Evolutionary conservation across 2,113 vertebrate species (phyloP).

Genomic region (Galemys pyrenaicus): DNA sequence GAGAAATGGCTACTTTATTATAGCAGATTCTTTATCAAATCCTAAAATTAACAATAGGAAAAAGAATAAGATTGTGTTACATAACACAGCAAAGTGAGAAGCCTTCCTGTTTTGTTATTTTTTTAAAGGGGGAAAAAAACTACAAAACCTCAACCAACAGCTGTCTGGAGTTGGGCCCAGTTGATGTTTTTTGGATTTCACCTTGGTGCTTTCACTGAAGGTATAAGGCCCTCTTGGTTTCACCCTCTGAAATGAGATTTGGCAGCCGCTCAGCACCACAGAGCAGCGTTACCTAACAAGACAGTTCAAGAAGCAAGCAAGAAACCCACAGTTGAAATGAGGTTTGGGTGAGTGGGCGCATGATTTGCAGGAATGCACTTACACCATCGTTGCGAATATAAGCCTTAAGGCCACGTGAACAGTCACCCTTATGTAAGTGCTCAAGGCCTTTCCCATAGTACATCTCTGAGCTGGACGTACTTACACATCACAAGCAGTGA

Average conservation of each 20-base stretch:
- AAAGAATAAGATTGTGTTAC: neutral
- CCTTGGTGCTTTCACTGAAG: constrained; percentile 11
- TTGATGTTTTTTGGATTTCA: neutral
- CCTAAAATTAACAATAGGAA: constrained; percentile 12
- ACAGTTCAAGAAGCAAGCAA: constrained; percentile 49
- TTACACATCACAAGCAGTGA: neutral
- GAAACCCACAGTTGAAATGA: constrained; percentile 45
- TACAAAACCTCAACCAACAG: neutral
- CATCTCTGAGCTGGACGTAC: neutral
- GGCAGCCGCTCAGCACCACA: constrained; percentile 44
- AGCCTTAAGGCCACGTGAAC: neutral
- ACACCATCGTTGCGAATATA: neutral
- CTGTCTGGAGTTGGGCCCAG: neutral
- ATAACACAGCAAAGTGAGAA: constrained; percentile 64
- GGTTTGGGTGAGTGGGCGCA: neutral
- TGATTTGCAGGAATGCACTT: neutral
- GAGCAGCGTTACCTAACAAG: constrained; percentile 64
- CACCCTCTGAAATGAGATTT: constrained; percentile 38
- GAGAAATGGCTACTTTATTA: neutral
- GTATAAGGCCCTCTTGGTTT: neutral
- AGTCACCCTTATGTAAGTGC: constrained; percentile 18
- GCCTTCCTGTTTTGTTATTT: neutral
- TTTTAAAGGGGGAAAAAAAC: neutral
- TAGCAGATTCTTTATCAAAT: constrained; percentile 13
- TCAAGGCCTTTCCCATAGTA: neutral